These are phyloP conservation scores for Agapornis roseicollis DNA, from an alignment of 2,113 vertebrate species.

Conservation along the genomic window DNA sequence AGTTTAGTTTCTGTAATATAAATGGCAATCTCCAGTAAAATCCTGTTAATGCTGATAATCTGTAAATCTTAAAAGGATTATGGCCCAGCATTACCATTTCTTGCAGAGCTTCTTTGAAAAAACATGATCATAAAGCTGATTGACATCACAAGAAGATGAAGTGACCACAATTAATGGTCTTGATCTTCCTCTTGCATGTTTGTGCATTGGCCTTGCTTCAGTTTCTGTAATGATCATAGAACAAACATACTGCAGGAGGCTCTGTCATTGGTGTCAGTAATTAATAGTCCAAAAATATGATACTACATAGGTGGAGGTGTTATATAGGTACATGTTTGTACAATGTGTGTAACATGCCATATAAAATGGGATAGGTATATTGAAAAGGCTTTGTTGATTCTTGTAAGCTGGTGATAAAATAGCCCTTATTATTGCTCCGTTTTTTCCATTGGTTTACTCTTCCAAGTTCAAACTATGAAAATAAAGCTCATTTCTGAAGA, in stretches of 20 bases:
- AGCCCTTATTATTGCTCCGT: accelerated
- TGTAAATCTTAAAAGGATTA: not conserved
- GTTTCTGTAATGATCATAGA: not conserved
- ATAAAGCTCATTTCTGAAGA: not conserved
- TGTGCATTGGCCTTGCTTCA: not conserved
- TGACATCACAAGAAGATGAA: not conserved
- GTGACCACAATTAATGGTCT: not conserved
- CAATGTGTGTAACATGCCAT: not conserved
- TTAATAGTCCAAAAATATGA: not conserved
- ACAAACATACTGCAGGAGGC: not conserved
- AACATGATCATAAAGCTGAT: not conserved
- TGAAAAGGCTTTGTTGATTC: not conserved
- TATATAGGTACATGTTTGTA: accelerated
- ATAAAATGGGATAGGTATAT: not conserved
- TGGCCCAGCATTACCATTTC: not conserved
- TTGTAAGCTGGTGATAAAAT: not conserved
- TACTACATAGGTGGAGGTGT: not conserved
- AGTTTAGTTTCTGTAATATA: not conserved
- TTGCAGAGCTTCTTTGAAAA: not conserved
- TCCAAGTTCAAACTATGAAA: not conserved
- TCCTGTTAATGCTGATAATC: not conserved
- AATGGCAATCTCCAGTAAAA: not conserved
- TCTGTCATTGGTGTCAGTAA: not conserved
- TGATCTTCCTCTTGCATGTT: not conserved
- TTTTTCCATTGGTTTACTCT: not conserved